Evolutionary conservation across 2,797 vertebrate species (phyloP).

Genomic region (Babyrousa celebensis): DNA sequence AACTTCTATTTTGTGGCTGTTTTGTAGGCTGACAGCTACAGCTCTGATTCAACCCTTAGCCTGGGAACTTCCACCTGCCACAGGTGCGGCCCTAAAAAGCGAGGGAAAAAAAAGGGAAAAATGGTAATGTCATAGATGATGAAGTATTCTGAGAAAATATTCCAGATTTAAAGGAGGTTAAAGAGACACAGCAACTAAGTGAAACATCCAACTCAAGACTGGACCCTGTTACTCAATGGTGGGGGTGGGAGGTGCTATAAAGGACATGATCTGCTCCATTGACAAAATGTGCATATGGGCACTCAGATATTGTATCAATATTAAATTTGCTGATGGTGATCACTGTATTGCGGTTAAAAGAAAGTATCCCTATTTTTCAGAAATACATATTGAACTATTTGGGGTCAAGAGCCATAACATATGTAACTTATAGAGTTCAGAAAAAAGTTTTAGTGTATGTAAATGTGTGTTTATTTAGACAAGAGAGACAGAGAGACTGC

Average conservation of each 20-base stretch:
- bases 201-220: not conserved
- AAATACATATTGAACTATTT: conserved; percentile 8
- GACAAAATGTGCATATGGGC: not conserved
- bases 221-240: not conserved
- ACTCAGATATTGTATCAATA: not conserved
- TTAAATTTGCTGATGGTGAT: not conserved
- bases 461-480: not conserved
- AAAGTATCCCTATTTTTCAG: not conserved
- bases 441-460: not conserved
- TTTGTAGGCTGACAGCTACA: too few relatives aligned
- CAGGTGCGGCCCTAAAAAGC: too few relatives aligned
- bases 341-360: not conserved
- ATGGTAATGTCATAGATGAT: not conserved
- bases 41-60: too few relatives aligned
- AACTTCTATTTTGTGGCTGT: not conserved
- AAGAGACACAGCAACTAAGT: not conserved
- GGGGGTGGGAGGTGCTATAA: not conserved
- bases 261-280: not conserved
- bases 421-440: not conserved
- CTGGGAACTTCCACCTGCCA: too few relatives aligned
- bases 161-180: not conserved
- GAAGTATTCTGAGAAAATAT: not conserved
- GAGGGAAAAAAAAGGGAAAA: not conserved
- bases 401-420: not conserved
- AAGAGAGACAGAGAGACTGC: not conserved